A percentile compares a stretch with the other conserved stretches of the same genome.
These are phyloP conservation scores for Anoplophora glabripennis DNA, from an alignment of 1,140 invertebrate genomes.

Conservation along the genomic window DNA sequence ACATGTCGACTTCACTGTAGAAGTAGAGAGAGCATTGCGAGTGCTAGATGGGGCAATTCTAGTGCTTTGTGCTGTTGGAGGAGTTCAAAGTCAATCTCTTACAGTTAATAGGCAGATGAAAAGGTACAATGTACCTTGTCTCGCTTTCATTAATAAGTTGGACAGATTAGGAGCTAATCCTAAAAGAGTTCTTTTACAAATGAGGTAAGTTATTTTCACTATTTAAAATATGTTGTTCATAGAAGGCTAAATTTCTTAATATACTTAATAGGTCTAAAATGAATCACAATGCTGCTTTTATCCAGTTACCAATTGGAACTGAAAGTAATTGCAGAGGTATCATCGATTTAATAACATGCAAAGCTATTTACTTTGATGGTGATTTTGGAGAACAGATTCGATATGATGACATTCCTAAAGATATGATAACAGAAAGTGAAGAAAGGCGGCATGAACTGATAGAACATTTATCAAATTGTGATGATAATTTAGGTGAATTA, in stretches of 20 bases:
- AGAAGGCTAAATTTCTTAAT: too few species aligned
- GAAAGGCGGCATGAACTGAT: conserved; percentile 87
- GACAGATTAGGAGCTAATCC: conserved; percentile 91
- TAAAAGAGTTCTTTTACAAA: conserved; percentile 62
- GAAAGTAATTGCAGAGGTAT: conserved; percentile 86
- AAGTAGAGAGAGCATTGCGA: conserved; percentile 93
- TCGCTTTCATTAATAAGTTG: conserved; percentile 98
- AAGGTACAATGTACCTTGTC: conserved; percentile 92
- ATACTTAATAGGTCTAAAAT: conserved; percentile 65
- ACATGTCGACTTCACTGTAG: conserved; percentile 99
- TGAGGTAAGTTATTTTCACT: conserved; percentile 55
- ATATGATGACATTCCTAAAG: conserved; percentile 83
- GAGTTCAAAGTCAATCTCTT: conserved; percentile 97
- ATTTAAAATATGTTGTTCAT: too few species aligned
- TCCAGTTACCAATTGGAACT: conserved; percentile 94
- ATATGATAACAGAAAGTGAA: conserved; percentile 72
- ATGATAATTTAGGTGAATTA: conserved; percentile 78
- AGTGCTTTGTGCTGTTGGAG: conserved; percentile 95
- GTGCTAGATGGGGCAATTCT: conserved; percentile 96
- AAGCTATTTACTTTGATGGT: conserved; percentile 96
- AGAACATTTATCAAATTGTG: conserved; percentile 92
- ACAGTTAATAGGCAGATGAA: conserved; percentile 98
- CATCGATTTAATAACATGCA: conserved; percentile 83
- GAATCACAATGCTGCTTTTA: conserved; percentile 91
- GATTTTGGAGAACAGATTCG: conserved; percentile 72